Percentiles rank a stretch among this genome's conserved stretches.
Evolutionary conservation across 92 coral and sea anemone species (phyloP).

Genomic region (Umimayanthus chanpuru): DNA sequence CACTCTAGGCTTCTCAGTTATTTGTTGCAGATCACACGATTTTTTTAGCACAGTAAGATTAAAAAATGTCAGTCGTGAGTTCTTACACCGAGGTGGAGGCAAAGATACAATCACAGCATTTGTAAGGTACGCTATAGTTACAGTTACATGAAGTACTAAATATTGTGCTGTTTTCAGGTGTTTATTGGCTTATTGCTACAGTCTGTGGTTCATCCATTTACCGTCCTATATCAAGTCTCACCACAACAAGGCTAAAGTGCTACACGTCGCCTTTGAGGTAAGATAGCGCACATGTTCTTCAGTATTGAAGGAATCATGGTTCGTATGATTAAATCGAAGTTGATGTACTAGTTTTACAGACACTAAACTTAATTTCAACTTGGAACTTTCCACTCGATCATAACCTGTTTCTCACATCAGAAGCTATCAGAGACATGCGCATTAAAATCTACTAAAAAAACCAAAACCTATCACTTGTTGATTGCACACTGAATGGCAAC

Average conservation of each 20-base stretch:
- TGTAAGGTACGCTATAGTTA: not conserved
- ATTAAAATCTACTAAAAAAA: no score
- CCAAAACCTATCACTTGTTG: no score
- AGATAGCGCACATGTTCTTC: not conserved
- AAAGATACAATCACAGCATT: not conserved
- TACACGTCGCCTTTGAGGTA: constrained; percentile 93
- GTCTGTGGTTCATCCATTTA: constrained; percentile 94
- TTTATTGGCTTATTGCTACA: constrained; percentile 83
- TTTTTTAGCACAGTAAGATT: no score
- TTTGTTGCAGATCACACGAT: not conserved
- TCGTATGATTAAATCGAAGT: not conserved
- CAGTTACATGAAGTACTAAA: not conserved
- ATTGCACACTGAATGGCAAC: no score
- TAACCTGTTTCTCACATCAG: no score
- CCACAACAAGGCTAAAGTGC: constrained; percentile 94
- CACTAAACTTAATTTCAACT: no score
- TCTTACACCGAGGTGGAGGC: no score
- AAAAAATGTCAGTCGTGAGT: no score
- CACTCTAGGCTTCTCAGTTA: not conserved
- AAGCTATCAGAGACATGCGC: no score
- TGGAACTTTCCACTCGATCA: no score
- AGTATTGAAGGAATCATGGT: not conserved
- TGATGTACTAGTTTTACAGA: not conserved
- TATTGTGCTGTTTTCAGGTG: constrained; percentile 62
- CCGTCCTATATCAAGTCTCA: constrained; percentile 93